These are phyloP conservation scores for Thereva unica DNA, from an alignment of 2,888 invertebrate species.

Conservation along the genomic window DNA sequence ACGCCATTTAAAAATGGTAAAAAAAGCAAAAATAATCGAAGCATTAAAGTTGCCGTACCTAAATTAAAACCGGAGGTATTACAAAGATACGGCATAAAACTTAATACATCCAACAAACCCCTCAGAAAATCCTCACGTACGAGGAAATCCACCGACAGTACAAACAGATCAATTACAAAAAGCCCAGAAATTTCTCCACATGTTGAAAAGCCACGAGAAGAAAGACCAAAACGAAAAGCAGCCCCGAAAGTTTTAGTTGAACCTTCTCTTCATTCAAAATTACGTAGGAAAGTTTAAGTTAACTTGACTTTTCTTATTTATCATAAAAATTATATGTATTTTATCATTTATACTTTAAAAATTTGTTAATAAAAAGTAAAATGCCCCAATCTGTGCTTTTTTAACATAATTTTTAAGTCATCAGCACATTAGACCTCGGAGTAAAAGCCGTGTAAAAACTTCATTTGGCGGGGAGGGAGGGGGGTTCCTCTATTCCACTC, in stretches of 20 bases:
- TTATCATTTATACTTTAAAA: too few relatives aligned
- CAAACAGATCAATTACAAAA: neutral
- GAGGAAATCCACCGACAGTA: neutral
- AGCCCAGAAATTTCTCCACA: neutral
- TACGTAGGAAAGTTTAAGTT: neutral
- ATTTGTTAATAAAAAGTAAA: too few relatives aligned
- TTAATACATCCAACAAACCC: neutral
- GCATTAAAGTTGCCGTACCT: neutral
- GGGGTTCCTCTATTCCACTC: too few relatives aligned
- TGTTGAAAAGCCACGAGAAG: neutral
- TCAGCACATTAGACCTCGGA: too few relatives aligned
- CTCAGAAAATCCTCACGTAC: neutral
- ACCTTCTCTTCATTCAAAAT: neutral
- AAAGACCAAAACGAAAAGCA: conserved; percentile 4
- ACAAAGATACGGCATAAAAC: neutral
- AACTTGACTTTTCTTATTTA: too few relatives aligned
- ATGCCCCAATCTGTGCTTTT: too few relatives aligned
- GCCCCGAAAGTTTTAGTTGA: neutral
- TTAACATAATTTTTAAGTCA: too few relatives aligned
- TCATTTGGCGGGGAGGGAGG: too few relatives aligned
- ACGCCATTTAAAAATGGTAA: neutral
- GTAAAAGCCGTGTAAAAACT: too few relatives aligned
- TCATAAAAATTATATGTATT: too few relatives aligned
- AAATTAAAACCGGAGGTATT: neutral
- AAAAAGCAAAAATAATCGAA: neutral